Percentiles rank a stretch among this genome's conserved stretches.
Conservation (phyloP, 1,140 invertebrate genomes). For the Drosophila orosa region DNA sequence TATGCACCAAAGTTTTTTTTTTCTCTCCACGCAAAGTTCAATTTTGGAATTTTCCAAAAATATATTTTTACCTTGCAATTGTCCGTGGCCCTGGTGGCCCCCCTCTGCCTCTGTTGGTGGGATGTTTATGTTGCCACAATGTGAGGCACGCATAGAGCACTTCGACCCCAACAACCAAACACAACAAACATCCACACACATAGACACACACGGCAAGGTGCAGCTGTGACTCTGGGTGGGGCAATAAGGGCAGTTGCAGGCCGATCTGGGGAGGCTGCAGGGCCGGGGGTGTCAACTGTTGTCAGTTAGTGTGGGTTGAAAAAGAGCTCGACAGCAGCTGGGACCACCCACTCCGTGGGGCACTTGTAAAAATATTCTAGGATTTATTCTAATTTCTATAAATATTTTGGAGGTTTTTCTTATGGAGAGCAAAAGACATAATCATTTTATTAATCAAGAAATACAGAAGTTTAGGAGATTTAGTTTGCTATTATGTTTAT, state of each 20-base stretch:
- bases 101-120: constrained; percentile 39
- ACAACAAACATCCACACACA: constrained; percentile 17
- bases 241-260: constrained; percentile 5
- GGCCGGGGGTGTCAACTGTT: constrained; percentile 59
- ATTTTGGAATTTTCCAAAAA: constrained; percentile 36
- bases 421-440: background rate
- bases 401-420: background rate
- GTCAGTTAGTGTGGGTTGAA: constrained; percentile 40
- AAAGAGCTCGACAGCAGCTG: constrained; percentile 21
- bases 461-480: accelerated
- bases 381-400: background rate
- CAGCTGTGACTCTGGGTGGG: constrained; percentile 62
- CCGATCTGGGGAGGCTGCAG: background rate
- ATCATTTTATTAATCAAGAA: background rate
- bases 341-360: constrained; percentile 1
- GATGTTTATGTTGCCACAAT: constrained; percentile 79
- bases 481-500: background rate
- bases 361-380: constrained; percentile 19
- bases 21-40: constrained; percentile 6
- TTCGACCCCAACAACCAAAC: constrained; percentile 40
- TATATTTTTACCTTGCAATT: constrained; percentile 29
- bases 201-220: constrained; percentile 37
- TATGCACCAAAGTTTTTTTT: background rate
- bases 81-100: constrained; percentile 2
- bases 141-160: constrained; percentile 61